Percentiles rank a stretch among this genome's conserved stretches.
Conservation (phyloP, 2,113 vertebrate genomes). For the Balaenoptera acutorostrata region DNA sequence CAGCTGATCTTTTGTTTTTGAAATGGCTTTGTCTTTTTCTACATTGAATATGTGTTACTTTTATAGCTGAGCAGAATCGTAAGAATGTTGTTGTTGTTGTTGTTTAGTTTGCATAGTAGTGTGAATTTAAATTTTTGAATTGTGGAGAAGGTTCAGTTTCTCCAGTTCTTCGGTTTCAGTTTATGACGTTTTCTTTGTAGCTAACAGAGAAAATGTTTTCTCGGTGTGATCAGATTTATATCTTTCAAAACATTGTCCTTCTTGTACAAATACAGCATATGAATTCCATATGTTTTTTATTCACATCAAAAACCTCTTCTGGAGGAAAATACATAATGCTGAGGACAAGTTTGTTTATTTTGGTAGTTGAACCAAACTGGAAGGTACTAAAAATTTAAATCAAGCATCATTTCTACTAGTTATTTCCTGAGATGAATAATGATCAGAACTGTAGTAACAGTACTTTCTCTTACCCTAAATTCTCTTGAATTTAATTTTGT, state of each 20-base stretch:
- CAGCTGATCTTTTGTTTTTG: conserved; percentile 43
- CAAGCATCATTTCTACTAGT: background rate
- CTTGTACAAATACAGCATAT: conserved; percentile 16
- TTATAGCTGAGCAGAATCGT: background rate
- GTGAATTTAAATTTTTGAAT: conserved; percentile 40
- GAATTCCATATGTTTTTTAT: background rate
- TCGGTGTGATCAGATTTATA: background rate
- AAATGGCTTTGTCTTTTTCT: conserved; percentile 37
- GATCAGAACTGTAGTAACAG: background rate
- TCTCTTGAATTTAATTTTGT: conserved; percentile 33
- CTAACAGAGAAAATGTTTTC: conserved; percentile 35
- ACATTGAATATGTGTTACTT: background rate
- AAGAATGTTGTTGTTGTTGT: background rate
- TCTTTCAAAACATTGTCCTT: conserved; percentile 2
- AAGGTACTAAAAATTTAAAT: conserved; percentile 46
- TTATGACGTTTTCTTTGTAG: conserved; percentile 30
- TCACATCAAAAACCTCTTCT: background rate
- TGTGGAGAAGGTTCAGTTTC: background rate
- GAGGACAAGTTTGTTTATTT: conserved; percentile 16
- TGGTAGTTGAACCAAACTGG: conserved; percentile 18
- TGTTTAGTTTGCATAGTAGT: background rate
- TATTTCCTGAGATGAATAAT: conserved; percentile 36
- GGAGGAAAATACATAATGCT: conserved; percentile 24
- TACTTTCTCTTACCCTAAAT: conserved; percentile 22
- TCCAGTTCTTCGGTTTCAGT: background rate